phyloP scores from a whole-genome alignment of 2,113 vertebrate genomes.

The Muntiacus reevesi region DNA sequence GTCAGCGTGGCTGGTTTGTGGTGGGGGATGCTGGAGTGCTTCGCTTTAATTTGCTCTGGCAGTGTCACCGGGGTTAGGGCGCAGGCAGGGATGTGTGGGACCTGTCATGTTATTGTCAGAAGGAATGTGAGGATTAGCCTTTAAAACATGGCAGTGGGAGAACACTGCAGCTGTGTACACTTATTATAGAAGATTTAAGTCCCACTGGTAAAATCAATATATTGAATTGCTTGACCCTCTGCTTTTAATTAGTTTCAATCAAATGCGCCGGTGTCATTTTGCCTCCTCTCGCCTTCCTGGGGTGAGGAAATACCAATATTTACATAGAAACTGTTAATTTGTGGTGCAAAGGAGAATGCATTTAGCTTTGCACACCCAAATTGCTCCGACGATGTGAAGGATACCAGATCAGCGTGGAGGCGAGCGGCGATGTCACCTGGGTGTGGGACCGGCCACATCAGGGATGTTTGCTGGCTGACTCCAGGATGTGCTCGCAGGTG shows the following conservation, averaged over 20 bases:
- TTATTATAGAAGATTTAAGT: constrained; percentile 82
- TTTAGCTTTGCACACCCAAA: constrained; percentile 65
- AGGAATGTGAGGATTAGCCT: constrained; percentile 80
- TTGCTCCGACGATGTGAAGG: constrained; percentile 53
- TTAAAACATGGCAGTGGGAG: constrained; percentile 67
- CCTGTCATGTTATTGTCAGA: constrained; percentile 82
- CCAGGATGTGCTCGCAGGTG: constrained; percentile 6
- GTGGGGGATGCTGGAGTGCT: constrained; percentile 63
- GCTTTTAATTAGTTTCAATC: constrained; percentile 86
- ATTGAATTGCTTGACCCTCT: constrained; percentile 83
- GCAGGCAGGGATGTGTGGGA: constrained; percentile 81
- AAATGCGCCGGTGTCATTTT: constrained; percentile 73
- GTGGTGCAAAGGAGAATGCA: constrained; percentile 78
- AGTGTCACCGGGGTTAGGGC: constrained; percentile 76
- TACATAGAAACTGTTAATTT: constrained; percentile 82
- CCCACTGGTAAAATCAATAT: constrained; percentile 86
- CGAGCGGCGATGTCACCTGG: constrained; percentile 50
- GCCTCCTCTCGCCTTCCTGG: constrained; percentile 65
- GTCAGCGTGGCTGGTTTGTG: constrained; percentile 69
- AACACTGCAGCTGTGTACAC: constrained; percentile 82
- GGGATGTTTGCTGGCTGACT: neutral
- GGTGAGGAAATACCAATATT: constrained; percentile 84
- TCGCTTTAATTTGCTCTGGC: constrained; percentile 75
- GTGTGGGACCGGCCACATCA: constrained; percentile 3
- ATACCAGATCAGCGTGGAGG: constrained; percentile 50